Conservation (phyloP, 2,797 vertebrate genomes). For the Pelodytes ibericus region DNA sequence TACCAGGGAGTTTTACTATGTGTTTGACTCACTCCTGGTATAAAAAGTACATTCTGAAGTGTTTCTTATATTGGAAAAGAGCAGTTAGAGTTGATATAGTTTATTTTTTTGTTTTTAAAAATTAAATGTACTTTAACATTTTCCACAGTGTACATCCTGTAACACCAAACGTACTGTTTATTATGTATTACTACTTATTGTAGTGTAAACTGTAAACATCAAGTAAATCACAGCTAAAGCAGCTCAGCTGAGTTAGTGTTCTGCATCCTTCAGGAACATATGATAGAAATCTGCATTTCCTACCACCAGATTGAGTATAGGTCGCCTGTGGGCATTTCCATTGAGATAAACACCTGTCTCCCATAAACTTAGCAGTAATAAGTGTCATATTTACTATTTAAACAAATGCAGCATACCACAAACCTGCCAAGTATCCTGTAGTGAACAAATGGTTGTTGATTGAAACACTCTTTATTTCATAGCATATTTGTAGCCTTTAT, state of each 20-base stretch:
- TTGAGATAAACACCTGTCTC: conserved; percentile 38
- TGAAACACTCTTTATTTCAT: neutral
- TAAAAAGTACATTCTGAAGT: no score
- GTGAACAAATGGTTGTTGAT: conserved; percentile 8
- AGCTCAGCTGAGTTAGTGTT: neutral
- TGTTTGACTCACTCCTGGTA: neutral
- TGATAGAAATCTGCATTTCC: conserved; percentile 21
- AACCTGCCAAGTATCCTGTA: conserved; percentile 3
- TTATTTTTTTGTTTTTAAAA: neutral
- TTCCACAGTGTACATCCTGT: no score
- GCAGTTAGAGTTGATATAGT: no score
- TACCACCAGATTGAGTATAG: neutral
- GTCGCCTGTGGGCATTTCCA: conserved; percentile 35
- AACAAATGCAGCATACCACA: conserved; percentile 1
- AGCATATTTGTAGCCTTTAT: neutral
- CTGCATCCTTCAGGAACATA: neutral
- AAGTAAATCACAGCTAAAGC: conserved; percentile 34
- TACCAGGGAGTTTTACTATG: neutral
- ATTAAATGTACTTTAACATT: neutral
- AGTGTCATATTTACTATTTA: conserved; percentile 30
- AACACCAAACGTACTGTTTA: no score
- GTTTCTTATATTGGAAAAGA: no score
- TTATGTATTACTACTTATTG: no score
- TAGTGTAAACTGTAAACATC: no score
- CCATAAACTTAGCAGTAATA: conserved; percentile 30